Evolutionary conservation across 2,113 vertebrate species (phyloP).

Genomic region (Carlito syrichta): DNA sequence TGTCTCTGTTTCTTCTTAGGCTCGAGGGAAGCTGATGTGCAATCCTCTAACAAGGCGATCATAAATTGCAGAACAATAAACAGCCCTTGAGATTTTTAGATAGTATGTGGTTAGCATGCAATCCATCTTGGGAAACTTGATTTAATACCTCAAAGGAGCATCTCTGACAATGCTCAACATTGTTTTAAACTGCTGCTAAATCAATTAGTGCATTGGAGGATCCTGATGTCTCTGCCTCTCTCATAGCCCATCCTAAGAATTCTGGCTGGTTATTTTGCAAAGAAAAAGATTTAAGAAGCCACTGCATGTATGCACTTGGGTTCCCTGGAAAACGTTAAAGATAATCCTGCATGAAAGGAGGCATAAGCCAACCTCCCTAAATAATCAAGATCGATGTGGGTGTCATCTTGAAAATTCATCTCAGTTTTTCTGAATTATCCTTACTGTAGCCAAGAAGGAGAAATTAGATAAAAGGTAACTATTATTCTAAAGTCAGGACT

Average conservation of each 20-base stretch:
- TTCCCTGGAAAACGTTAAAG: constrained; percentile 55
- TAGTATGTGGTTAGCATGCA: constrained; percentile 79
- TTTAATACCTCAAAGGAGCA: constrained; percentile 80
- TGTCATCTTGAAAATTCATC: constrained; percentile 23
- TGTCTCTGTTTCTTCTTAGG: constrained; percentile 80
- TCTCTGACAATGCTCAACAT: constrained; percentile 79
- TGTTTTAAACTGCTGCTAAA: constrained; percentile 86
- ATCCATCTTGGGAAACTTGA: constrained; percentile 82
- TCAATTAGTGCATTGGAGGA: constrained; percentile 80
- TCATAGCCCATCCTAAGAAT: constrained; percentile 30
- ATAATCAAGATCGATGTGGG: constrained; percentile 56
- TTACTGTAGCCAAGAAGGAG: neutral
- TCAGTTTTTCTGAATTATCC: constrained; percentile 42
- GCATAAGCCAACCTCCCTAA: constrained; percentile 34
- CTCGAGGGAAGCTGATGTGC: constrained; percentile 81
- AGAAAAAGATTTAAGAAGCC: constrained; percentile 56
- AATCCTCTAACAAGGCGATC: constrained; percentile 80
- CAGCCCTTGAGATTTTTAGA: constrained; percentile 83
- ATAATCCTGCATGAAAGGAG: constrained; percentile 55
- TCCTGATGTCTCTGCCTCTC: constrained; percentile 46
- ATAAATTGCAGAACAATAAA: constrained; percentile 84
- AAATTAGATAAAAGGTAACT: constrained; percentile 37
- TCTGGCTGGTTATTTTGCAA: constrained; percentile 44
- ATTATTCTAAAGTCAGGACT: neutral
- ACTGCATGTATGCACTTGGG: neutral